Conservation (phyloP, 2,888 invertebrate genomes). For the Andricus quercusramuli region DNA sequence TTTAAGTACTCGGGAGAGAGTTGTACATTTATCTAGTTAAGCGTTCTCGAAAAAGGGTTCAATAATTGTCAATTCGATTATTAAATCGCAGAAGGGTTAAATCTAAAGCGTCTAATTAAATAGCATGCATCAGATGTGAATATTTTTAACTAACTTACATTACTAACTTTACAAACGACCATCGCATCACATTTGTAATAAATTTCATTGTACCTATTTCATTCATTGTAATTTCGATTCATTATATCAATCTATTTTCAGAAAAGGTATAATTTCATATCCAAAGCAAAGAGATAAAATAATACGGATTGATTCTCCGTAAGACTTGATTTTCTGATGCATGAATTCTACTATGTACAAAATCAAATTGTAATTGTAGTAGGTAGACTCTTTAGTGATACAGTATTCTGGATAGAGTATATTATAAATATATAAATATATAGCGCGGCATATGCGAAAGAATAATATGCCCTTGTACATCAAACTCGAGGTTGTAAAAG, state of each 20-base stretch:
- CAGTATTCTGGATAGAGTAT: slow-evolving; percentile 71
- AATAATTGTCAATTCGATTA: slow-evolving; percentile 42
- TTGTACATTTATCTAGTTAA: slow-evolving; percentile 24
- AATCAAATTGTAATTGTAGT: slow-evolving; percentile 74
- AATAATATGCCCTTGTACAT: slow-evolving; percentile 51
- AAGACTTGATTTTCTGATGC: slow-evolving; percentile 64
- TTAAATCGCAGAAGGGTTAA: slow-evolving; percentile 58
- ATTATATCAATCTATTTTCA: slow-evolving; percentile 41
- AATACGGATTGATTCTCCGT: slow-evolving; percentile 43
- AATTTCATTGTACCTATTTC: slow-evolving; percentile 45
- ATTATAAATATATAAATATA: slow-evolving; percentile 43
- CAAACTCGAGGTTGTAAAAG: slow-evolving; percentile 73
- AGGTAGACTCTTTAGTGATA: slow-evolving; percentile 67
- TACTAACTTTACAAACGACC: slow-evolving; percentile 41
- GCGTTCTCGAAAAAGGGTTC: slow-evolving; percentile 21
- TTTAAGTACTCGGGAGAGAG: slow-evolving; percentile 16
- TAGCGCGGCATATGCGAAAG: slow-evolving; percentile 58
- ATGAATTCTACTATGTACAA: slow-evolving; percentile 67
- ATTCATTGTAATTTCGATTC: slow-evolving; percentile 45
- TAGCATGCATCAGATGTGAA: slow-evolving; percentile 41
- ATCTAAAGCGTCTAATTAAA: slow-evolving; percentile 54
- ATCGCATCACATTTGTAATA: slow-evolving; percentile 43
- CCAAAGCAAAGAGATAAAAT: slow-evolving; percentile 13
- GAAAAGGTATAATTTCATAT: slow-evolving; percentile 41
- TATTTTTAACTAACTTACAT: slow-evolving; percentile 39